These are phyloP conservation scores for Eristalinus sepulchralis DNA, from an alignment of 2,888 invertebrate genomes.

Conservation along the genomic window DNA sequence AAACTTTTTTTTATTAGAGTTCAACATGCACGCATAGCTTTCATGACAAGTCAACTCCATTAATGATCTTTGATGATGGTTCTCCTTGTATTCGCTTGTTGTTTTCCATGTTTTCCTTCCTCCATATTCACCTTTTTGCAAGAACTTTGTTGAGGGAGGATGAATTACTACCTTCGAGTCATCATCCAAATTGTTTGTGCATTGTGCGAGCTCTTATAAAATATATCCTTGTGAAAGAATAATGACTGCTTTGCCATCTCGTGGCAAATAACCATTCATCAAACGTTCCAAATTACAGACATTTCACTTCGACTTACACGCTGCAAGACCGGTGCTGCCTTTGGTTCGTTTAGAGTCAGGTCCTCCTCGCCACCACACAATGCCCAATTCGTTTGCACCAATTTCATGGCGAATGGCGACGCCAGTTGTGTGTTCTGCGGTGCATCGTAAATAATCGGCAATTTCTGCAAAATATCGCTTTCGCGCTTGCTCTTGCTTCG, in stretches of 20 bases:
- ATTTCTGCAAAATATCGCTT: conserved; percentile 55
- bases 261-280: conserved; percentile 81
- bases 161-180: conserved; percentile 64
- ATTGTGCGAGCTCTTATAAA: conserved; percentile 35
- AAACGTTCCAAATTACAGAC: conserved; percentile 81
- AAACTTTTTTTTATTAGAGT: conserved; percentile 19
- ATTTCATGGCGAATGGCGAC: conserved; percentile 76
- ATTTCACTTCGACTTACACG: conserved; percentile 79
- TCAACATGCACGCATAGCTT: conserved; percentile 37
- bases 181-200: conserved; percentile 54
- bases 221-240: conserved; percentile 75
- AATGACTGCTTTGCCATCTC: conserved; percentile 81
- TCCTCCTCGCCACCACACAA: conserved; percentile 39
- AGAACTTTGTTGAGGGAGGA: conserved; percentile 41
- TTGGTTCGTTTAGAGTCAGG: conserved; percentile 26
- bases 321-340: conserved; percentile 37
- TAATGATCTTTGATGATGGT: conserved; percentile 65
- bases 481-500: background rate
- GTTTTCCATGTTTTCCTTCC: background rate
- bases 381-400: conserved; percentile 80
- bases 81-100: conserved; percentile 18
- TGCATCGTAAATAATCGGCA: conserved; percentile 71
- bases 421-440: conserved; percentile 68
- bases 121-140: background rate
- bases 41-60: conserved; percentile 16